Conservation (phyloP, 2,888 invertebrate genomes). For the Thera britannica region DNA sequence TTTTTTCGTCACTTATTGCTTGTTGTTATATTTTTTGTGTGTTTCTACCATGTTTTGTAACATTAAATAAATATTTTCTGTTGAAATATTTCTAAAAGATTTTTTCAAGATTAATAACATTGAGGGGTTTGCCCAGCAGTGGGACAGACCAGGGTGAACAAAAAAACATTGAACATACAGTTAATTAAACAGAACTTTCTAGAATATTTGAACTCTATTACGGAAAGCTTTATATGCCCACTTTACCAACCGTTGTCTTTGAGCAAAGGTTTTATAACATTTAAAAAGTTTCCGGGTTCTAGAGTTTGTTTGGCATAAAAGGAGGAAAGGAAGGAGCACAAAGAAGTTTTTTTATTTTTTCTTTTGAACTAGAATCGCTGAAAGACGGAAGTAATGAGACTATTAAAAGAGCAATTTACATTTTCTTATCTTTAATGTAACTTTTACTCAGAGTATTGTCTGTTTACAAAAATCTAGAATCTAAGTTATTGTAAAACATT, state of each 20-base stretch:
- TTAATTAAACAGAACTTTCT: slow-evolving; percentile 14
- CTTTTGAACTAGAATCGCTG: slow-evolving; percentile 9
- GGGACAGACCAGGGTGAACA: neutral
- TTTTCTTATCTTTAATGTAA: neutral
- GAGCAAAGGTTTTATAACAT: slow-evolving; percentile 34
- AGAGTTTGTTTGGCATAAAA: slow-evolving; percentile 14
- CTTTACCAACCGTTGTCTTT: slow-evolving; percentile 28
- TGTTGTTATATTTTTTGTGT: no score
- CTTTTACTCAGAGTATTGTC: no score
- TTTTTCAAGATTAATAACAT: no score
- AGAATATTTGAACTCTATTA: slow-evolving; percentile 14
- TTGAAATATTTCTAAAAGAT: no score
- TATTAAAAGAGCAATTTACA: slow-evolving; percentile 3
- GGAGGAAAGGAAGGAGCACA: neutral
- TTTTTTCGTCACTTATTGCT: no score
- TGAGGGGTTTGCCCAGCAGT: no score
- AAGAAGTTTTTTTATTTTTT: slow-evolving; percentile 7
- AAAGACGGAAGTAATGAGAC: slow-evolving; percentile 14
- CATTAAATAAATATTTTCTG: no score
- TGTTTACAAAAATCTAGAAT: no score
- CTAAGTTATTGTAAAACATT: no score
- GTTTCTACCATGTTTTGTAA: no score
- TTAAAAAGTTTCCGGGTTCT: slow-evolving; percentile 38
- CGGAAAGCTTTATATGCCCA: slow-evolving; percentile 15
- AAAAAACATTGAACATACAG: slow-evolving; percentile 16